These are phyloP conservation scores for Magallana nippona DNA, from an alignment of 2,888 invertebrate species.

Conservation along the genomic window DNA sequence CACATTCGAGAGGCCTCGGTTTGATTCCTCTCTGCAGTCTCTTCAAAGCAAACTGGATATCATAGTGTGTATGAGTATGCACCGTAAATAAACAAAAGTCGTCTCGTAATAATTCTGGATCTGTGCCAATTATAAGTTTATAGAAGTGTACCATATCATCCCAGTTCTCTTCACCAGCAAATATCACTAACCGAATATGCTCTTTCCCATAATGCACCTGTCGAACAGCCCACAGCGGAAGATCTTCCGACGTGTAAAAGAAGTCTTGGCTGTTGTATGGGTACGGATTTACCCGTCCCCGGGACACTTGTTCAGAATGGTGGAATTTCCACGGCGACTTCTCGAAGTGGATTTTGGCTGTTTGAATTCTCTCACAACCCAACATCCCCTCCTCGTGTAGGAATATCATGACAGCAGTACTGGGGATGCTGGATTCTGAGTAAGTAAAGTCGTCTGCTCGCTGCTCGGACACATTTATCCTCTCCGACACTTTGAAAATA, in stretches of 20 bases:
- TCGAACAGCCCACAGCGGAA: constrained; percentile 74
- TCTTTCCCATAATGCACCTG: constrained; percentile 76
- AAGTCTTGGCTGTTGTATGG: constrained; percentile 73
- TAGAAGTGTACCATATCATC: constrained; percentile 73
- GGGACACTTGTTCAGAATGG: constrained; percentile 69
- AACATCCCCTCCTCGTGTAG: constrained; percentile 67
- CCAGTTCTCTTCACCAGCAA: constrained; percentile 71
- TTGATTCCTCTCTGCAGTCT: constrained; percentile 61
- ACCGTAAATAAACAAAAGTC: constrained; percentile 75
- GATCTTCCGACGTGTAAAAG: constrained; percentile 69
- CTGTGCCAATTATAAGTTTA: constrained; percentile 67
- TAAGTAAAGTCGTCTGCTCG: constrained; percentile 49
- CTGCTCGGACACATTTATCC: constrained; percentile 50
- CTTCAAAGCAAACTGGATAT: constrained; percentile 75
- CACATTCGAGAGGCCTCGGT: constrained; percentile 62
- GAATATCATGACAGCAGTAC: constrained; percentile 69
- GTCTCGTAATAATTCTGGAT: constrained; percentile 67
- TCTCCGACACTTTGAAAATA: constrained; percentile 67
- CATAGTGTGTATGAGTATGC: constrained; percentile 65
- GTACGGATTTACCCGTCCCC: constrained; percentile 66
- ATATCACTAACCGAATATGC: constrained; percentile 71
- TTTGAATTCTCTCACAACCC: constrained; percentile 65
- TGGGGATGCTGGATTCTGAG: constrained; percentile 59
- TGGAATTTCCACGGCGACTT: constrained; percentile 73
- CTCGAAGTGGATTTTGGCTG: constrained; percentile 65